Base-by-base conservation (phyloP, 2,797 vertebrate genomes). In the Apodemus agrarius region DNA sequence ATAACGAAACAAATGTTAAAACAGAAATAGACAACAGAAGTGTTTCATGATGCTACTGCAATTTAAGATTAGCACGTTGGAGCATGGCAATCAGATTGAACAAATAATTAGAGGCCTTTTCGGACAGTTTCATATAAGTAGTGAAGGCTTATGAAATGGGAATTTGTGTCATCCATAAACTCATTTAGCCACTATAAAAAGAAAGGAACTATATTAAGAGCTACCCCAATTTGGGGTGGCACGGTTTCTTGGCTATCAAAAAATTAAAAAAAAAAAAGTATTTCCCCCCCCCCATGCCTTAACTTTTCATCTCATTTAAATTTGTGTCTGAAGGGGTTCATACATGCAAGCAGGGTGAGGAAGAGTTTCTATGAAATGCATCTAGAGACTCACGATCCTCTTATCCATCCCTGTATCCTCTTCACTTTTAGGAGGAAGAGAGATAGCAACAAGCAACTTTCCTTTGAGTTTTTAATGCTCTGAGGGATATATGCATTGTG, bases 21-120 rank as follows among this genome's bases (percentile, higher is more conserved):
- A 95, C 86, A 82, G 65, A 92, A 84, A 94, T 49, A 96, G 72
- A 90, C 91, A 96, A 88, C 3, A 72, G 67, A 96, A 95, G 76
- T 13, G 19, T 59, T 61, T 87, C 26, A 82, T 82, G 61, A 92
- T 89, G 54, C 37, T 86, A 65, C 26, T 59, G 76, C n/a, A 61
- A 82, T 29, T 61, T 61, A 96, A 76, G 63, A 74, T 69, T 2
- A 88, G 80, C 40, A 63, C 76, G 65, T 74, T 43, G 80, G 72
- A 75, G 54, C 34, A 54, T 46, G 52, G 69, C 46, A 88, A 94
- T 67, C 3, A 72, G 43, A 63, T 0, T 52, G 54, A 95, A 96
- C 4, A 90, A 87, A 87, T 65, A 65, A 84, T 57, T 87, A 54
- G 86, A 95, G 63, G 57, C 37, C 7, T 22, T 57, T 95, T 94